phyloP scores from a whole-genome alignment of 2,797 vertebrate genomes.

The Decapterus maruadsi region DNA sequence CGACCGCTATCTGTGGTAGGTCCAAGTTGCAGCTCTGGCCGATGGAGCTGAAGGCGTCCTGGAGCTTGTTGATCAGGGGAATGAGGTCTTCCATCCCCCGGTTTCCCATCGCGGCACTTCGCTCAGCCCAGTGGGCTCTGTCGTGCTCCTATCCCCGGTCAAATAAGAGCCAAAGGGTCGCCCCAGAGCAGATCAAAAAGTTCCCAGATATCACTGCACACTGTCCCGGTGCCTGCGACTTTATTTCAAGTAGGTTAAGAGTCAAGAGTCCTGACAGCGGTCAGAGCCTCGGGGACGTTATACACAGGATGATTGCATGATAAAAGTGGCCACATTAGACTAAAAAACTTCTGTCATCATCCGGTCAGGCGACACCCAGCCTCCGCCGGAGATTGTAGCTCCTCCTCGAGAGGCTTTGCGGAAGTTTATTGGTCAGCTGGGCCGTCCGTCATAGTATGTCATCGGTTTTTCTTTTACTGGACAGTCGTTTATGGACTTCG shows the following conservation, averaged over 20 bases:
- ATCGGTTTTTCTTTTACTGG: neutral
- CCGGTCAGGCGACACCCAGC: constrained; percentile 86
- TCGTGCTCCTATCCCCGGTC: constrained; percentile 29
- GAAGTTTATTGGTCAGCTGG: constrained; percentile 63
- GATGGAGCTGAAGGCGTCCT: constrained; percentile 97
- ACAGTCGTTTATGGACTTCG: neutral
- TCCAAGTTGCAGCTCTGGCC: constrained; percentile 96
- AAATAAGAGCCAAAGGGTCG: constrained; percentile 22
- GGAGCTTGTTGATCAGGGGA: constrained; percentile 96
- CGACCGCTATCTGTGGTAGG: constrained; percentile 97
- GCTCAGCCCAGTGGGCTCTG: constrained; percentile 46
- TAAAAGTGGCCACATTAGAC: constrained; percentile 57
- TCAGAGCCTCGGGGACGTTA: neutral
- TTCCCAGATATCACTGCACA: constrained; percentile 51
- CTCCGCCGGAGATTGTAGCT: constrained; percentile 55
- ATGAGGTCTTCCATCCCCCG: constrained; percentile 98
- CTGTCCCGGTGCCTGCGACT: neutral
- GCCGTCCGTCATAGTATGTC: constrained; percentile 48
- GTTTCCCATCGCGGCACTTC: constrained; percentile 91
- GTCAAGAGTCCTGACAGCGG: neutral
- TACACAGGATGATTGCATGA: neutral
- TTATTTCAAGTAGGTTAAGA: neutral
- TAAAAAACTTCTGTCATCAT: constrained; percentile 82
- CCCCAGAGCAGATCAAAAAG: constrained; percentile 42
- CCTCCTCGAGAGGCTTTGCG: constrained; percentile 46